These are phyloP conservation scores for Pangasius mekongensis DNA, from an alignment of 2,797 vertebrate genomes.

Conservation along the genomic window DNA sequence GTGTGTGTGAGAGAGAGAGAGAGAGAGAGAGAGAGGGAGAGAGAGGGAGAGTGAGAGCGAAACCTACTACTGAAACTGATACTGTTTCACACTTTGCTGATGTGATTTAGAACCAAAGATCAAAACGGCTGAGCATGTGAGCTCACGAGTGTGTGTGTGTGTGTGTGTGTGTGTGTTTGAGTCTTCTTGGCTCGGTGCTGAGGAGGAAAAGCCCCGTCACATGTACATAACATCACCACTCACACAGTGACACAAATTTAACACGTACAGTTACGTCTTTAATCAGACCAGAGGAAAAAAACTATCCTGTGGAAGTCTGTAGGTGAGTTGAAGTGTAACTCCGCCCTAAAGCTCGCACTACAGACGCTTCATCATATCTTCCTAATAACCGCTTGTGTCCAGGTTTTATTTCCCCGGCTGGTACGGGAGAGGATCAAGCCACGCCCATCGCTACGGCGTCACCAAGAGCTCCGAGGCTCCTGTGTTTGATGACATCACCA, in stretches of 20 bases:
- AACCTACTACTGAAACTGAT: not conserved
- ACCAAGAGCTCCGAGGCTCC: conserved; percentile 85
- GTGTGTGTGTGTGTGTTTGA: not conserved
- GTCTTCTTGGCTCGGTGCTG: not conserved
- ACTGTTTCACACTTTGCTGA: not conserved
- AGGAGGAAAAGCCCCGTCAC: not conserved
- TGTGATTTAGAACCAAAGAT: not conserved
- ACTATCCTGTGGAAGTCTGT: not conserved
- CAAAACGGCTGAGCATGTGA: not conserved
- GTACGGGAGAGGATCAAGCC: conserved; percentile 81
- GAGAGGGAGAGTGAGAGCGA: not conserved
- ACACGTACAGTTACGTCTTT: not conserved
- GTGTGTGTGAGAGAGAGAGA: not conserved
- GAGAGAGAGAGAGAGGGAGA: not conserved
- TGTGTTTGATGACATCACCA: conserved; percentile 88
- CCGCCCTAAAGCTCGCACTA: not conserved
- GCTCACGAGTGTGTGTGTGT: not conserved
- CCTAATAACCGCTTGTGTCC: conserved; percentile 14
- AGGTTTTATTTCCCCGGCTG: conserved; percentile 95
- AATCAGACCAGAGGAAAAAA: not conserved
- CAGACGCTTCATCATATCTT: not conserved
- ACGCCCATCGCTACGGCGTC: conserved; percentile 84
- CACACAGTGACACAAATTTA: not conserved
- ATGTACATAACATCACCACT: not conserved
- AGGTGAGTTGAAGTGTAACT: not conserved